Percentiles rank a stretch among this genome's conserved stretches.
These are phyloP conservation scores for Amphiura filiformis DNA, from an alignment of 35 echinoderm and acorn worm species.

Conservation along the genomic window DNA sequence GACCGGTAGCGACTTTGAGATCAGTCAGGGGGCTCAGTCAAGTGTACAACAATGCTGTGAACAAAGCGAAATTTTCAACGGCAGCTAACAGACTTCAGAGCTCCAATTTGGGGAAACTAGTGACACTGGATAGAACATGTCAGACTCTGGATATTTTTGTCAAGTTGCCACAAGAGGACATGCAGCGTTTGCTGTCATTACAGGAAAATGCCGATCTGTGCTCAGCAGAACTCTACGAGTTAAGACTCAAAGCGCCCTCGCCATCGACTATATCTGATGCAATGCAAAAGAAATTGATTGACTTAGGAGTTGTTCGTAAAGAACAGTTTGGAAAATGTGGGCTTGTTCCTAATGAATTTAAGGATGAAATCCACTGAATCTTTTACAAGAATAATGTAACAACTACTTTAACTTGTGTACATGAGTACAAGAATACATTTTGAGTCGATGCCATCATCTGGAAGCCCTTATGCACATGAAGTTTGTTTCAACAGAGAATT, in stretches of 20 bases:
- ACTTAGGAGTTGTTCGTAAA: background rate
- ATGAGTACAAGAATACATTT: too few species aligned
- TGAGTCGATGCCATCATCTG: background rate
- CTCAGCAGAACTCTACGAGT: background rate
- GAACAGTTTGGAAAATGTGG: background rate
- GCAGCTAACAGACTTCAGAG: background rate
- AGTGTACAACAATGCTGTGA: background rate
- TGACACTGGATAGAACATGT: background rate
- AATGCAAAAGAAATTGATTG: background rate
- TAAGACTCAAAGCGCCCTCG: background rate
- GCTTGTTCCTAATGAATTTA: too few species aligned
- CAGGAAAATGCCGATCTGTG: background rate
- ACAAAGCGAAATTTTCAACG: background rate
- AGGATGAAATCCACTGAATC: too few species aligned
- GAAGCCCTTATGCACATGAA: too few species aligned
- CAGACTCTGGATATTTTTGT: background rate
- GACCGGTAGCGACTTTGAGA: background rate
- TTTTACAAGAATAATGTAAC: too few species aligned
- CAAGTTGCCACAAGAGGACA: background rate
- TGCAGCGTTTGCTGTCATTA: background rate
- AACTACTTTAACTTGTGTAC: too few species aligned
- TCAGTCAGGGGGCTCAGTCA: background rate
- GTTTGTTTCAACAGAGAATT: too few species aligned
- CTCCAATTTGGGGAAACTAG: background rate
- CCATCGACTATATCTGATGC: background rate